Percentiles rank a stretch among this genome's conserved stretches.
Conservation (phyloP, 30 jellyfish, hydroid and myxozoan genomes). For the Cassiopea xamachana region DNA sequence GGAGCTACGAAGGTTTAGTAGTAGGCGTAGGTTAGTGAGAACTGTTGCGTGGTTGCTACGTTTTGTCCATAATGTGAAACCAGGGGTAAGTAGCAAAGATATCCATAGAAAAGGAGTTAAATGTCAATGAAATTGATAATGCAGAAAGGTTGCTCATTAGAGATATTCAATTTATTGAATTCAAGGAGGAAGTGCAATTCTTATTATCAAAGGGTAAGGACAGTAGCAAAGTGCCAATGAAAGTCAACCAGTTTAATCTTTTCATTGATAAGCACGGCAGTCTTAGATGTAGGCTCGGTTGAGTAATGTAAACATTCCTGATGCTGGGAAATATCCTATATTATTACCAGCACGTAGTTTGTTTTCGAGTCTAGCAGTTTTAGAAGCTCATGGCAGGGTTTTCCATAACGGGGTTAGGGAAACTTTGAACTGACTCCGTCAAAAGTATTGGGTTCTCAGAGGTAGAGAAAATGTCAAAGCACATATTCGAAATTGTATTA, state of each 20-base stretch:
- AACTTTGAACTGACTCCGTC: constrained; percentile 43
- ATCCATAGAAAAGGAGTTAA: not conserved
- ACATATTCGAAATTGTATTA: constrained; percentile 17
- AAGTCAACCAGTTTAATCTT: constrained; percentile 23
- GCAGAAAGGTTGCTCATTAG: constrained; percentile 24
- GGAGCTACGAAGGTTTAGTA: not conserved
- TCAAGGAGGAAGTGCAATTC: constrained; percentile 3
- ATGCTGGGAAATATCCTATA: constrained; percentile 27
- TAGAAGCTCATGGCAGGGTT: constrained; percentile 27
- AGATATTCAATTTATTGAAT: constrained; percentile 14
- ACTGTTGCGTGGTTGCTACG: constrained; percentile 37
- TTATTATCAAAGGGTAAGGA: not conserved
- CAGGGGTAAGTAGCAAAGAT: not conserved
- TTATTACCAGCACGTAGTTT: constrained; percentile 33
- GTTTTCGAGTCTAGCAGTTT: not conserved
- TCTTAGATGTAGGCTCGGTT: constrained; percentile 27
- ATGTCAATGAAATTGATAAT: constrained; percentile 16
- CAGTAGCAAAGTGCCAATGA: not conserved
- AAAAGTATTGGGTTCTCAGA: not conserved
- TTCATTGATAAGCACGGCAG: constrained; percentile 22
- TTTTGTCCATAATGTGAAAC: not conserved
- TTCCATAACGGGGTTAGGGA: constrained; percentile 57
- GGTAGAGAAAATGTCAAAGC: constrained; percentile 23
- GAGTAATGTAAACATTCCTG: constrained; percentile 16
- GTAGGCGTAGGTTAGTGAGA: constrained; percentile 28